Evolutionary conservation across 1,140 invertebrate species (phyloP).

Genomic region (Rhynchophorus ferrugineus): DNA sequence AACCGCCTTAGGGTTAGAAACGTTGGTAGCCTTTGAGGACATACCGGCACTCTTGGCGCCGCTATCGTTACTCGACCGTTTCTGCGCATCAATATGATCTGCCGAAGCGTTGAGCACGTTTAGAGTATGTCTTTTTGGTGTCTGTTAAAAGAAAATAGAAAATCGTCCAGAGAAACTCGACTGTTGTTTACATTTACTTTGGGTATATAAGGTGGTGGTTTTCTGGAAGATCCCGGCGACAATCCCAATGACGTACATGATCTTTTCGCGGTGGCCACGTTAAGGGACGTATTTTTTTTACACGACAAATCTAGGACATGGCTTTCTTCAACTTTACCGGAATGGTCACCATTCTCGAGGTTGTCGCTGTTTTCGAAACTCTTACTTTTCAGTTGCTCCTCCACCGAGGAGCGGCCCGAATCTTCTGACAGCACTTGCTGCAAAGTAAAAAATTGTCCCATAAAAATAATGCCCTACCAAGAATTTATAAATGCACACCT

Average conservation of each 20-base stretch:
- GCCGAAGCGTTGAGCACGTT: not conserved
- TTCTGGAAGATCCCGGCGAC: not conserved
- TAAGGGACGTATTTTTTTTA: no score
- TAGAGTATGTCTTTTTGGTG: not conserved
- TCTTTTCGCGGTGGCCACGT: no score
- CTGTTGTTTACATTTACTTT: not conserved
- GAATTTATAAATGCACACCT: no score
- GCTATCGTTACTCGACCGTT: not conserved
- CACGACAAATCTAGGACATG: slow-evolving; percentile 2
- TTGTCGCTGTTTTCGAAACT: not conserved
- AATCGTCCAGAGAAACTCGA: no score
- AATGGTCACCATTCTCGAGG: not conserved
- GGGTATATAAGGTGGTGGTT: not conserved
- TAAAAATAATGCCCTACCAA: no score
- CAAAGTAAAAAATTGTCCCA: not conserved
- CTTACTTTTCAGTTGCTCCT: not conserved
- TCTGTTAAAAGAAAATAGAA: not conserved
- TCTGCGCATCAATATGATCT: not conserved
- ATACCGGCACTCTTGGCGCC: not conserved
- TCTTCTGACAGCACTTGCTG: slow-evolving; percentile 1
- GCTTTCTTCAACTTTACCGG: not conserved
- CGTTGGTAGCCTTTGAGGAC: not conserved
- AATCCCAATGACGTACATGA: no score
- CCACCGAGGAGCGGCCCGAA: slow-evolving; percentile 8
- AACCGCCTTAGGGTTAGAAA: not conserved